Conservation (phyloP, 2,888 invertebrate species). For the Epinotia demarniana region DNA sequence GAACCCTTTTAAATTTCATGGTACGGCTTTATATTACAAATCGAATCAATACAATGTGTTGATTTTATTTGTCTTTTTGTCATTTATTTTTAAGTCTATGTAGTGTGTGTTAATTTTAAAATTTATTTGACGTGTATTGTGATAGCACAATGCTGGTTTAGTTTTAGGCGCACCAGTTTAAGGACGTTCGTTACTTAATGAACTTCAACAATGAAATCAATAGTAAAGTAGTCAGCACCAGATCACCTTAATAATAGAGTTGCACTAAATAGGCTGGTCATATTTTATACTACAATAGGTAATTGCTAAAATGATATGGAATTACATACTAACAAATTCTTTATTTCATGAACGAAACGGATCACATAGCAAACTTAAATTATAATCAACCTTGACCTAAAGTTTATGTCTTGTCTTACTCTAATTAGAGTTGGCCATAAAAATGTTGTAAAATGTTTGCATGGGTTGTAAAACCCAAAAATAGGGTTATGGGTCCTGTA, state of each 20-base stretch:
- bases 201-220: neutral
- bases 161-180: neutral
- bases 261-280: too few species aligned
- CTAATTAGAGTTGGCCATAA: slow-evolving; percentile 60
- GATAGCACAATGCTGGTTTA: neutral
- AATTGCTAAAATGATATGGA: too few species aligned
- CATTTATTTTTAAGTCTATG: slow-evolving; percentile 62
- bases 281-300: too few species aligned
- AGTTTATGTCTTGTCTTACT: slow-evolving; percentile 50
- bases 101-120: slow-evolving; percentile 65
- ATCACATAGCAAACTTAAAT: slow-evolving; percentile 14
- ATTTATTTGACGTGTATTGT: slow-evolving; percentile 66
- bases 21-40: slow-evolving; percentile 70
- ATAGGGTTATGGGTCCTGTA: slow-evolving; percentile 56
- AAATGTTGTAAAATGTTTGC: slow-evolving; percentile 60
- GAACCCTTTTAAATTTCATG: slow-evolving; percentile 81
- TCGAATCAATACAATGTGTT: slow-evolving; percentile 66
- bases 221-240: too few species aligned
- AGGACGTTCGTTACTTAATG: neutral
- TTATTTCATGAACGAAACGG: neutral
- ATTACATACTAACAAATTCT: neutral
- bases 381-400: slow-evolving; percentile 41
- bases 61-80: slow-evolving; percentile 74
- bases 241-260: too few species aligned
- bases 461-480: slow-evolving; percentile 56